Base-by-base conservation (phyloP, 2,113 vertebrate genomes). In the Lichenostomus cassidix region DNA sequence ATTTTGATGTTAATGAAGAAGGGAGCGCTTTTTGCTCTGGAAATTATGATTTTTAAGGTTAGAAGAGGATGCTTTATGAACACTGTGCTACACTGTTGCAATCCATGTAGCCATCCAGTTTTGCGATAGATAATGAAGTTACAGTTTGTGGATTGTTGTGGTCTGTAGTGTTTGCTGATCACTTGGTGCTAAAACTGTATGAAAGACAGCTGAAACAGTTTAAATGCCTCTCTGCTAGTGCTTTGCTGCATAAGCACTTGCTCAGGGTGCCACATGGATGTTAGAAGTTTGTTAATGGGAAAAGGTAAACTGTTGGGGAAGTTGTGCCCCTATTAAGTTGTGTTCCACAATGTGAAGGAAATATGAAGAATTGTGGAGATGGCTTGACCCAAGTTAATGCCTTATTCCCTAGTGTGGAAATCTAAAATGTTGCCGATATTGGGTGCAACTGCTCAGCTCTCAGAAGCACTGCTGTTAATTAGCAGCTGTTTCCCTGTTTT, bases 1-100 rank as follows among this genome's bases (percentile, higher is more conserved):
- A 85, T 92, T 92, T 93, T 94, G 81, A 97, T 90, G 92, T 81
- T 96, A 97, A 96, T 95, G 87, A 96, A 89, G 60, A 92, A 90
- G 62, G n/a, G 59, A 96, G 59, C 78, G 28, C 78, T 91, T 93
- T 95, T 55, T 92, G 44, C 87, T 90, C 64, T 83, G 85, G 79
- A 94, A 97, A 96, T 94, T 37, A 93, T 1, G 10, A 60, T 90
- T 92, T 74, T 90, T 90, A 68, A 90, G 68, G 56, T 90, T 88
- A 75, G 50, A 78, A 93, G 49, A 92, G 55, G 60, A 58, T 95
- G 60, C 52, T 88, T 93, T 86, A 44, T 68, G 83, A 92, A 87
- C 56, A 77, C 78, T 65, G 7, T 69, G 21, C 79, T 47, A 31
- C 20, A 5, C 42, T 74, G 59, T 58, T 83, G 55, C 47, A 83